phyloP scores from a whole-genome alignment of 1,140 invertebrate species.

The Nebria ingens region DNA sequence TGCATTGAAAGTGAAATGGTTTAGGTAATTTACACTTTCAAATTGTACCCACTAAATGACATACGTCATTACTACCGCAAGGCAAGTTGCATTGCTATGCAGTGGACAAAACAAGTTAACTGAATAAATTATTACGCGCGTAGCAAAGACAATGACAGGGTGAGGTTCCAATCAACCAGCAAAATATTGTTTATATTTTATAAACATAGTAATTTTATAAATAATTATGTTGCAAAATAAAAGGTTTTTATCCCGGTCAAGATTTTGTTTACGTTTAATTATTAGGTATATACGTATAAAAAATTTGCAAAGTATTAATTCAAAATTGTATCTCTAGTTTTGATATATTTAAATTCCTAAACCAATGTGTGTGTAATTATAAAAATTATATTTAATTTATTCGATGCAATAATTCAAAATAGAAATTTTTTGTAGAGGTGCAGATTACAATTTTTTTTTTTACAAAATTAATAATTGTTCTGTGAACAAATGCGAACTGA shows the following conservation, averaged over 20 bases:
- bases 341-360: no score
- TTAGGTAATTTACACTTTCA: not conserved
- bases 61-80: not conserved
- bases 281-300: not conserved
- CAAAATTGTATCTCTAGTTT: no score
- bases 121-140: not conserved
- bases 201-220: no score
- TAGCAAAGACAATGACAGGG: not conserved
- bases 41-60: not conserved
- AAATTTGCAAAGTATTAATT: not conserved
- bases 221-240: not conserved
- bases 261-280: not conserved
- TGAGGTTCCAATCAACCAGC: not conserved
- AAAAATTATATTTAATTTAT: no score
- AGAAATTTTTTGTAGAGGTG: no score
- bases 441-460: no score
- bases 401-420: no score
- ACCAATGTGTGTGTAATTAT: no score
- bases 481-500: constrained; percentile 13
- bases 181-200: no score
- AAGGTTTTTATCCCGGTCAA: not conserved
- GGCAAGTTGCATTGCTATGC: not conserved
- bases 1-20: not conserved
- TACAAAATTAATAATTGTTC: constrained; percentile 14
- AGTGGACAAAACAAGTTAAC: not conserved